phyloP scores from a whole-genome alignment of 2,113 vertebrate species.

The Tragelaphus buxtoni region DNA sequence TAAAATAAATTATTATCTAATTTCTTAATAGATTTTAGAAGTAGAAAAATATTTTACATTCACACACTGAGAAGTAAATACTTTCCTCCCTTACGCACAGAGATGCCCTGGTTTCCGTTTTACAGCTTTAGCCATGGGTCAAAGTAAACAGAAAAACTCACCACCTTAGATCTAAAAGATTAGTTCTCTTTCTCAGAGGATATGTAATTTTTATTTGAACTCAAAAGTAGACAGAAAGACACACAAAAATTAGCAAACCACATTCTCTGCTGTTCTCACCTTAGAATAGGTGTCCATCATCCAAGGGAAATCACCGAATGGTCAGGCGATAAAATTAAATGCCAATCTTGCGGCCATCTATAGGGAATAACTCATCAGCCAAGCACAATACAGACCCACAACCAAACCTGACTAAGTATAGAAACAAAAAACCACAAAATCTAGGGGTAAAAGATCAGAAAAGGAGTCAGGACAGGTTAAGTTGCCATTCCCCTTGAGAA shows the following conservation, averaged over 20 bases:
- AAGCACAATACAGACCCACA: background rate
- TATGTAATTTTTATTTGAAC: background rate
- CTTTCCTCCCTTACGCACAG: background rate
- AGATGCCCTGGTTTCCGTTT: background rate
- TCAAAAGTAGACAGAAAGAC: background rate
- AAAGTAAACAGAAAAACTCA: background rate
- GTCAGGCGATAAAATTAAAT: background rate
- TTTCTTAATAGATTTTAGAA: background rate
- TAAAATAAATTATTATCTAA: background rate
- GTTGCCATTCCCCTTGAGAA: background rate
- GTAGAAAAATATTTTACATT: background rate
- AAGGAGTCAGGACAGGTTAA: background rate
- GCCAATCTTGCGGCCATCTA: background rate
- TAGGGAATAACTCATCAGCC: background rate
- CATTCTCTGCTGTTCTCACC: background rate
- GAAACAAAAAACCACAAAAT: background rate
- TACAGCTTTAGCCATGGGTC: background rate
- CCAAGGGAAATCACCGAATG: background rate
- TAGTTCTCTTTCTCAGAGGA: background rate
- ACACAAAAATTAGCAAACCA: background rate
- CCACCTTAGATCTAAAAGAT: background rate
- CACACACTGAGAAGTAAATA: background rate
- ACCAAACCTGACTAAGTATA: background rate
- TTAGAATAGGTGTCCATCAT: background rate
- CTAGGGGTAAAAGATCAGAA: background rate